Conservation (phyloP, 1,140 invertebrate species). For the Drosophila tani region DNA sequence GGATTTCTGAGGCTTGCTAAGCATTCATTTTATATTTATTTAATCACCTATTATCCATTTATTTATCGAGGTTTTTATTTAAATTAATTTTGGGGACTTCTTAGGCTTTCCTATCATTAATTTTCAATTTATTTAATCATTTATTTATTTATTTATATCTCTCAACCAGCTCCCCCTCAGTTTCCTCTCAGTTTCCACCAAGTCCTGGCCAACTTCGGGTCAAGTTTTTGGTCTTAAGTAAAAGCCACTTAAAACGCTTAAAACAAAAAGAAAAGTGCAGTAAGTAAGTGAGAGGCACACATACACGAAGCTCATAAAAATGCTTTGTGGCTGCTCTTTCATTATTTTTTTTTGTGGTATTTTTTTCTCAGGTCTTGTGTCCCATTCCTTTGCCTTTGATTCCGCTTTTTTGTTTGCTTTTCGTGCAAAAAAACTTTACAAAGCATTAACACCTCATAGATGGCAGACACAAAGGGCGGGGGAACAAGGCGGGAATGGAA, state of each 20-base stretch:
- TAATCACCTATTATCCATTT: too few relatives aligned
- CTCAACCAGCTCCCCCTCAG: not conserved
- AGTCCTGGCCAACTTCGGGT: not conserved
- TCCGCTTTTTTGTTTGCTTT: conserved; percentile 22
- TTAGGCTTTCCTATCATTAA: too few relatives aligned
- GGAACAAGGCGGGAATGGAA: too few relatives aligned
- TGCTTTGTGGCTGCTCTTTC: conserved; percentile 70
- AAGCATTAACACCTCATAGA: conserved; percentile 77
- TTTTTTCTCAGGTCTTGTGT: conserved; percentile 55
- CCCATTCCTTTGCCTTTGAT: conserved; percentile 32
- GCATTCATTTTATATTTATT: too few relatives aligned
- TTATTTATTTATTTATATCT: too few relatives aligned
- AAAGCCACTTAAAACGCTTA: conserved; percentile 60
- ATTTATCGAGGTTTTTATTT: too few relatives aligned
- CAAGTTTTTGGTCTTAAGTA: conserved; percentile 60
- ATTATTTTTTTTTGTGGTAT: conserved; percentile 19
- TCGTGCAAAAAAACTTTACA: conserved; percentile 62
- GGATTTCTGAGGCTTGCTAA: too few relatives aligned
- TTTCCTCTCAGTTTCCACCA: not conserved
- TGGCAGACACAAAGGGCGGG: conserved; percentile 40
- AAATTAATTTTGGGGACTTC: too few relatives aligned
- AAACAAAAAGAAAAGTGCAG: conserved; percentile 28
- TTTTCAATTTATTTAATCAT: too few relatives aligned
- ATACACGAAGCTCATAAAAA: conserved; percentile 68
- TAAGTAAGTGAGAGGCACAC: conserved; percentile 16